Base-by-base conservation (phyloP, 2,797 vertebrate genomes). In the Catamblyrhynchus diadema region DNA sequence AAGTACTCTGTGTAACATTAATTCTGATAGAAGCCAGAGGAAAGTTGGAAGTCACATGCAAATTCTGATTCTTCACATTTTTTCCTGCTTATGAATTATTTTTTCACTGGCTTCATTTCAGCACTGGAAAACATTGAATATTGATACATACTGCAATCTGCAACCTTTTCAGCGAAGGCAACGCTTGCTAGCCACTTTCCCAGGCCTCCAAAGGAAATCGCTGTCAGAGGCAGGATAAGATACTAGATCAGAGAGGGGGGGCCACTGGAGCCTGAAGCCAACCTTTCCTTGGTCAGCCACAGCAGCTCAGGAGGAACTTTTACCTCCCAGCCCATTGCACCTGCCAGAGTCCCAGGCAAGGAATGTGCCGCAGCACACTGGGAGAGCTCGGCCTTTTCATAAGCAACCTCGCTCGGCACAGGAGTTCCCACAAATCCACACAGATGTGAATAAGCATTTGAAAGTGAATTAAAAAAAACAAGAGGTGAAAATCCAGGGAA, bases 21-120 rank as follows among this genome's bases (percentile, higher is more conserved):
- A 88, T 93, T 92, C 83, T 95, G 64, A 78, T 86, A 95, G 83
- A 81, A 81, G 53, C 41, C 64, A 82, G 41, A 87, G 78, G 60
- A 94, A 95, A 96, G 71, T 25, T 90, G 88, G 77, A 95, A 94
- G 80, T 83, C 85, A 88, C 77, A 86, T 41, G 83, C 37, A 84
- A 57, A 74, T 90, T 88, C 41, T 73, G 78, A 86, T 79, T 66
- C 62, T 90, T 90, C 56, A 48, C 37, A 42, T 82, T 90, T 93
- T 94, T 81, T 91, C 51, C 77, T 72, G 67, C 62, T 90, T 79
- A 85, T 53, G 48, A 83, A 45, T 48, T 44, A 39, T 54, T 89
- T 71, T 70, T 81, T 81, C 70, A 72, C 18, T 69, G 51, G 59
- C 51, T 93, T n/a, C 28, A 45, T 39, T 94, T 88, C 81, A 80